A percentile compares a stretch with the other conserved stretches of the same genome.
phyloP scores from a whole-genome alignment of 2,888 invertebrate genomes.

The Caenorhabditis doughertyi region DNA sequence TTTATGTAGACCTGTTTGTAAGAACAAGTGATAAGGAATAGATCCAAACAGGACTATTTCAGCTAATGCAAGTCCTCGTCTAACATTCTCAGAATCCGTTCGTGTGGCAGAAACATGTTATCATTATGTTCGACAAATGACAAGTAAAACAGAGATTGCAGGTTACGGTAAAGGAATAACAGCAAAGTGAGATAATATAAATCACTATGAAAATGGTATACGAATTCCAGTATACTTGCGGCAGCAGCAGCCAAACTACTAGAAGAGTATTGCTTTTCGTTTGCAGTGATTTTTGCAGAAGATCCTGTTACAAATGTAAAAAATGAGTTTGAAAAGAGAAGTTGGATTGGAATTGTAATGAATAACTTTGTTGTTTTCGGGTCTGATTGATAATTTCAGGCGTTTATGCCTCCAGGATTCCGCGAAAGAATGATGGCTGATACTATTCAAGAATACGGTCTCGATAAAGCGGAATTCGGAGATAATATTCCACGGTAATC shows the following conservation, averaged over 20 bases:
- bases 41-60: not conserved
- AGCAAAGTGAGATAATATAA: slow-evolving; percentile 19
- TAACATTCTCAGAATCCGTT: slow-evolving; percentile 21
- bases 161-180: slow-evolving; percentile 38
- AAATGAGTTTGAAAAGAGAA: slow-evolving; percentile 3
- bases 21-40: not conserved
- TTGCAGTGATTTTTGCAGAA: slow-evolving; percentile 6
- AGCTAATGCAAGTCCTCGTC: not conserved
- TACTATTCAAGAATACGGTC: not conserved
- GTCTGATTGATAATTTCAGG: slow-evolving; percentile 4
- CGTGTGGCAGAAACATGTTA: slow-evolving; percentile 30
- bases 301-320: slow-evolving; percentile 20
- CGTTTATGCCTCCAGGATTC: not conserved
- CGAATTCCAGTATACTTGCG: slow-evolving; percentile 34
- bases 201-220: not conserved
- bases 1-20: slow-evolving; percentile 24
- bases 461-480: slow-evolving; percentile 7
- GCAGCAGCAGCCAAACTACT: slow-evolving; percentile 24
- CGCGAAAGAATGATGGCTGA: slow-evolving; percentile 14
- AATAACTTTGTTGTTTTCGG: not conserved
- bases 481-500: slow-evolving; percentile 3
- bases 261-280: slow-evolving; percentile 21
- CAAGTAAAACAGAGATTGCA: slow-evolving; percentile 12
- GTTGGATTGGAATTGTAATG: slow-evolving; percentile 12
- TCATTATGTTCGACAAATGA: slow-evolving; percentile 37